Base-by-base conservation (phyloP, 2,888 invertebrate species). In the Eristalis pertinax region DNA sequence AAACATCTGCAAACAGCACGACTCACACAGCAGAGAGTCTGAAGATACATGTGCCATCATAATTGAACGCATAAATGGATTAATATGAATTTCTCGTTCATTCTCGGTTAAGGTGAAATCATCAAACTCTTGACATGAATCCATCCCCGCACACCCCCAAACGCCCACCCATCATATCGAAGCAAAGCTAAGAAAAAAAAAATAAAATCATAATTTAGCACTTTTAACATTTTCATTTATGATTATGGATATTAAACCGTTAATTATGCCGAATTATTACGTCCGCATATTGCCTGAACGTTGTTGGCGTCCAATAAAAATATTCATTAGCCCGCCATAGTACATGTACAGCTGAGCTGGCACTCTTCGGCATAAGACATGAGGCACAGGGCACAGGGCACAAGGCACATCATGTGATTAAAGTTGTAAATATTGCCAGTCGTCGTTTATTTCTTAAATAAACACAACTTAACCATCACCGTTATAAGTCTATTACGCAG, bases 151-250 rank as follows among this genome's bases (percentile, higher is more conserved):
- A 8, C n/a, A n/a, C 43, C 38, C 38, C 38, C 11, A 11, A 8
- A 2, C 2, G 10, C 1, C 35, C 35, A 11, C 1, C 38, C 38
- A 13, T 0, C 11, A 11, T 13, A 13, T 13, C 38, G 38, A 11
- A 2, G 38, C 38, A 11, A 13, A 38, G 38, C 38, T 13, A 43
- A n/a, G 43, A 0, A 19, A 43, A 32, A 38, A 43, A 35, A 19
- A 64, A 22, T 63, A 65, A 38, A 64, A 70, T 72, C 60, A 70
- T 70, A 79, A 72, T 75, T 69, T 67, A 65, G 67, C 73, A 85
- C 72, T 82, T 86, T 82, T 78, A 79, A 79, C 83, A 87, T 83
- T 83, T 83, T 68, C 75, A 83, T 86, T 87, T 87, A 87, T 79
- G 83, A 83, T 83, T 75, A 77, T 83, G 69, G 86, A 87, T 79